Evolutionary conservation across 2,888 invertebrate species (phyloP).

Genomic region (Ophion ventricosus): DNA sequence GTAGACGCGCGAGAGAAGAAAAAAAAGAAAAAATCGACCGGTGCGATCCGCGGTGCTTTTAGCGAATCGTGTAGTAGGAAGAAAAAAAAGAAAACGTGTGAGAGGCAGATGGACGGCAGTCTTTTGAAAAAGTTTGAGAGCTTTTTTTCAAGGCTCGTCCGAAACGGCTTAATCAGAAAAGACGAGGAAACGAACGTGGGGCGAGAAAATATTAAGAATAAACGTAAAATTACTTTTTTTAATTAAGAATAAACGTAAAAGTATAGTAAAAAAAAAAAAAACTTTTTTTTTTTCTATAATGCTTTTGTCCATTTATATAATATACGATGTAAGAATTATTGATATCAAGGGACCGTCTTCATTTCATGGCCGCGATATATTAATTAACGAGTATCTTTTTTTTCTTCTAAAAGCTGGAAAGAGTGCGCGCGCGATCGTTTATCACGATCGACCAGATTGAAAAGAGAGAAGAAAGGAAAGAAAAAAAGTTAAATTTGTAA

Average conservation of each 20-base stretch:
- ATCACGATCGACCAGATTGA: constrained; percentile 10
- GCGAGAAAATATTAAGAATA: constrained; percentile 42
- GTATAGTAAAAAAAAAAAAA: no score
- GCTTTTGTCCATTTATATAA: constrained; percentile 50
- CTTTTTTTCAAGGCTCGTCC: constrained; percentile 47
- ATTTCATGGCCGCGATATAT: constrained; percentile 32
- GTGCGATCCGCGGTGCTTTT: constrained; percentile 67
- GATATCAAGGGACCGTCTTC: constrained; percentile 52
- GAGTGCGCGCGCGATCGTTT: constrained; percentile 3
- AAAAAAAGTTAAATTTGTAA: not conserved
- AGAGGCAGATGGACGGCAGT: constrained; percentile 15
- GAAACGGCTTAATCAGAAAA: constrained; percentile 51
- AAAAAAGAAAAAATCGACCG: constrained; percentile 55
- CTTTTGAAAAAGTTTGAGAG: constrained; percentile 51
- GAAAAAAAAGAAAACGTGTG: constrained; percentile 23
- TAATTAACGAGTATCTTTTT: constrained; percentile 59
- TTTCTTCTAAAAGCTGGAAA: constrained; percentile 43
- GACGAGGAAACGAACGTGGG: not conserved
- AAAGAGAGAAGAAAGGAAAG: not conserved
- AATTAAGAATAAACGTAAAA: constrained; percentile 34
- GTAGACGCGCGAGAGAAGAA: no score
- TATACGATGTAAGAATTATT: constrained; percentile 31
- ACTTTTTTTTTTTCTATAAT: constrained; percentile 55
- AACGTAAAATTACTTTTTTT: constrained; percentile 31
- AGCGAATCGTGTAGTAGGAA: constrained; percentile 51